These are phyloP conservation scores for Strigamia transsilvanica DNA, from an alignment of 2,888 invertebrate species.

Conservation along the genomic window DNA sequence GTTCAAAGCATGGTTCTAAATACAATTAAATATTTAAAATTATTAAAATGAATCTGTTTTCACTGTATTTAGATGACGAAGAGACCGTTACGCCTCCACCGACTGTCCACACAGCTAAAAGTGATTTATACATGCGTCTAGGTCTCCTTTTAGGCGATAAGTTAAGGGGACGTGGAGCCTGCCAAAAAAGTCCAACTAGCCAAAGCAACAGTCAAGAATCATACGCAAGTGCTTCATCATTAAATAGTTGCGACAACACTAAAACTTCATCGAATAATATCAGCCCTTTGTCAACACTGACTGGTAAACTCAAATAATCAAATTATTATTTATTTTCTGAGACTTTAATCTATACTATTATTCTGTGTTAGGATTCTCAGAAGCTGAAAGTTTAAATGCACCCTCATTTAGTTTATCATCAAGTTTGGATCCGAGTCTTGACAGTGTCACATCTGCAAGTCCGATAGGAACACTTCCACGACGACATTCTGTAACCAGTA, in stretches of 20 bases:
- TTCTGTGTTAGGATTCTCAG: constrained; percentile 72
- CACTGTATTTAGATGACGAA: constrained; percentile 72
- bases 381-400: constrained; percentile 69
- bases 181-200: constrained; percentile 56
- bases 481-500: constrained; percentile 81
- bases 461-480: constrained; percentile 72
- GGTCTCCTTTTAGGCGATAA: constrained; percentile 81
- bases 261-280: constrained; percentile 82
- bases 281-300: constrained; percentile 88
- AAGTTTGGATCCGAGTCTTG: constrained; percentile 68
- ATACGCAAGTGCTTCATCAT: constrained; percentile 68
- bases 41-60: background rate
- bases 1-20: constrained; percentile 1
- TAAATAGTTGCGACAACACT: constrained; percentile 70
- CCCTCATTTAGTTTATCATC: constrained; percentile 57
- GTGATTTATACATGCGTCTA: constrained; percentile 82
- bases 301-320: constrained; percentile 66
- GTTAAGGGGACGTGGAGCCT: constrained; percentile 60
- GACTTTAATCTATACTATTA: background rate
- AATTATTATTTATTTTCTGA: constrained; percentile 13
- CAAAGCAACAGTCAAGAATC: constrained; percentile 60
- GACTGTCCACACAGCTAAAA: constrained; percentile 69
- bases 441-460: constrained; percentile 76
- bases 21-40: background rate
- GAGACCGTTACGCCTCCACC: constrained; percentile 63